These are phyloP conservation scores for Scaptomyza polygonia DNA, from an alignment of 2,888 invertebrate genomes.

Conservation along the genomic window DNA sequence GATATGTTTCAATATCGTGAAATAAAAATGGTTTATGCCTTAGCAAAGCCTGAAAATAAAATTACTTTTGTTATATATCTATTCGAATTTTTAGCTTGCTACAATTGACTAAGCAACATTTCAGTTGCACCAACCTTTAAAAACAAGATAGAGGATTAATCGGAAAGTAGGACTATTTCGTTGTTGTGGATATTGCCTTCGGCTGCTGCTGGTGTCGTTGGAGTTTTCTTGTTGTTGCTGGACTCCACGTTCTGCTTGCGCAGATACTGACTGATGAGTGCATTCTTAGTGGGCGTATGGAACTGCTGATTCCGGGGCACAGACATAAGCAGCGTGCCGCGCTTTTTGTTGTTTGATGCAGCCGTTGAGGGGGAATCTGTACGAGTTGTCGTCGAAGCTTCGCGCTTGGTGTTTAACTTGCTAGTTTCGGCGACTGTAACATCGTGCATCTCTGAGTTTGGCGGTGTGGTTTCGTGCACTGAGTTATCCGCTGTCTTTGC, in stretches of 20 bases:
- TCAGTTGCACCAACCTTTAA: not conserved
- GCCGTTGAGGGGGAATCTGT: not conserved
- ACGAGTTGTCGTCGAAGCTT: slow-evolving; percentile 12
- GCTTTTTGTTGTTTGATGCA: slow-evolving; percentile 70
- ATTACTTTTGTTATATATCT: not conserved
- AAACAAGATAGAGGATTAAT: slow-evolving; percentile 27
- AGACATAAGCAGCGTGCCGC: slow-evolving; percentile 83
- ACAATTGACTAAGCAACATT: not conserved
- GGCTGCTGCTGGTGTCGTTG: not conserved
- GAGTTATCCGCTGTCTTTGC: slow-evolving; percentile 32
- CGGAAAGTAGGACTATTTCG: slow-evolving; percentile 67
- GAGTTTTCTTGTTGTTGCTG: slow-evolving; percentile 5
- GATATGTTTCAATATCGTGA: slow-evolving; percentile 86
- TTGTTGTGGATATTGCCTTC: not conserved
- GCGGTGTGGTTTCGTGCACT: slow-evolving; percentile 22
- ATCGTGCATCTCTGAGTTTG: not conserved
- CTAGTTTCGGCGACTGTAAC: not conserved
- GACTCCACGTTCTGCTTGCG: slow-evolving; percentile 65
- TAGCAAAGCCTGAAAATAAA: not conserved
- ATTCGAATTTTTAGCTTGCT: no score
- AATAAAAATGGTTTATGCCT: not conserved
- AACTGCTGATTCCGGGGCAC: slow-evolving; percentile 81
- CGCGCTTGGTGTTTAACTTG: slow-evolving; percentile 11
- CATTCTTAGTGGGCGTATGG: slow-evolving; percentile 79
- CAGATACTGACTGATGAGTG: slow-evolving; percentile 85